A percentile compares a stretch with the other conserved stretches of the same genome.
phyloP scores from a whole-genome alignment of 2,797 vertebrate genomes.

The Alauda arvensis region DNA sequence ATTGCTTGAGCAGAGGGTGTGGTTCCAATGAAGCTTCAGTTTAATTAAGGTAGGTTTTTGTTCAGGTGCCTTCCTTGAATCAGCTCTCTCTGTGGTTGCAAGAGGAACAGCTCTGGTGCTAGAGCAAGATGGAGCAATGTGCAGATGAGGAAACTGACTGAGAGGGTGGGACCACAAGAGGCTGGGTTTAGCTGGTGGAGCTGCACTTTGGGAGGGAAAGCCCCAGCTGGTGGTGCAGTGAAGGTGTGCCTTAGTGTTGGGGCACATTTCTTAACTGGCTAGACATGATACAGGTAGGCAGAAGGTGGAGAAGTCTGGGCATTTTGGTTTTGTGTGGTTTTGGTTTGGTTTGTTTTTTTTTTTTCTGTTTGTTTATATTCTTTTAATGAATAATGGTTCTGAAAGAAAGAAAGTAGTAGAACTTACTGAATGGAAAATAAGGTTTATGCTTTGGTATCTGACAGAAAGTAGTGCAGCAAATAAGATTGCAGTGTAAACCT shows the following conservation, averaged over 20 bases:
- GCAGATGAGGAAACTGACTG: neutral
- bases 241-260: neutral
- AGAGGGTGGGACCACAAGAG: neutral
- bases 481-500: neutral
- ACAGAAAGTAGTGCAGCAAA: neutral
- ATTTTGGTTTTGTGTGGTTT: neutral
- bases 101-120: neutral
- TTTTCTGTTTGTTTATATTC: neutral
- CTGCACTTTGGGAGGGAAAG: neutral
- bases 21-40: neutral
- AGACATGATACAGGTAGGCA: constrained; percentile 14
- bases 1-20: neutral
- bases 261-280: neutral
- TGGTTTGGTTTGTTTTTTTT: neutral
- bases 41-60: neutral
- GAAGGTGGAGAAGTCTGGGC: neutral
- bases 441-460: neutral
- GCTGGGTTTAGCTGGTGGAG: neutral
- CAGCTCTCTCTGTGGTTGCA: neutral
- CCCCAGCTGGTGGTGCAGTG: neutral
- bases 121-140: neutral
- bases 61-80: neutral
- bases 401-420: neutral
- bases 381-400: neutral
- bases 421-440: neutral